Evolutionary conservation across 2,888 invertebrate species (phyloP).

Genomic region (Monopis laevigella): DNA sequence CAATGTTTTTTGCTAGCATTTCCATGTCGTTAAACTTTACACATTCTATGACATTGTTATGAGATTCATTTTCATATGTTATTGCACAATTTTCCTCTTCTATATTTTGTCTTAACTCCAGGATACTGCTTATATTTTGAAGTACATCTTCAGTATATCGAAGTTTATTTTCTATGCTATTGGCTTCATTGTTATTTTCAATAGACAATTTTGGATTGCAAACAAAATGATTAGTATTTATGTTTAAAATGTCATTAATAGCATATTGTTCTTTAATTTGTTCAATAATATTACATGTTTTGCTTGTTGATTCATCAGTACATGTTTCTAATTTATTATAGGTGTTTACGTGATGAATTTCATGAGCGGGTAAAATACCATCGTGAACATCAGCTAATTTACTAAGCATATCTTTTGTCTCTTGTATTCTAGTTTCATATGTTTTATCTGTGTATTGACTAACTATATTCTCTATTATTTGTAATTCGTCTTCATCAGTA

Average conservation of each 20-base stretch:
- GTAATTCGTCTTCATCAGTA: slow-evolving; percentile 35
- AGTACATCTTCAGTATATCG: slow-evolving; percentile 15
- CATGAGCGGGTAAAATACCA: slow-evolving; percentile 22
- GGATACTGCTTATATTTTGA: slow-evolving; percentile 10
- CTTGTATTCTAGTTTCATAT: slow-evolving; percentile 49
- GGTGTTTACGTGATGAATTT: slow-evolving; percentile 17
- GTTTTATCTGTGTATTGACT: slow-evolving; percentile 49
- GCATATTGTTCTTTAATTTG: slow-evolving; percentile 42
- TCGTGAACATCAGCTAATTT: slow-evolving; percentile 46
- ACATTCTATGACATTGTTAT: no score
- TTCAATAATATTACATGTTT: slow-evolving; percentile 22
- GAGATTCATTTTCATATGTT: slow-evolving; percentile 35
- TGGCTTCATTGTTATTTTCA: slow-evolving; percentile 1
- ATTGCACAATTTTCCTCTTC: slow-evolving; percentile 32
- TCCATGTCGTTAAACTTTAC: slow-evolving; percentile 52
- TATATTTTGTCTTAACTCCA: slow-evolving; percentile 21
- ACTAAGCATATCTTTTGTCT: slow-evolving; percentile 49
- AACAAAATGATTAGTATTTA: slow-evolving; percentile 30
- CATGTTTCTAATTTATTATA: slow-evolving; percentile 21
- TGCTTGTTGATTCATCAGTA: no score
- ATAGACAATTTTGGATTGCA: neutral
- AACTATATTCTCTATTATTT: slow-evolving; percentile 48
- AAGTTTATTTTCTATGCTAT: slow-evolving; percentile 15
- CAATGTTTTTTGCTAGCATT: slow-evolving; percentile 44
- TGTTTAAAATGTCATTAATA: slow-evolving; percentile 46